Evolutionary conservation across 2,113 vertebrate species (phyloP).

Genomic region (Anoura caudifer): DNA sequence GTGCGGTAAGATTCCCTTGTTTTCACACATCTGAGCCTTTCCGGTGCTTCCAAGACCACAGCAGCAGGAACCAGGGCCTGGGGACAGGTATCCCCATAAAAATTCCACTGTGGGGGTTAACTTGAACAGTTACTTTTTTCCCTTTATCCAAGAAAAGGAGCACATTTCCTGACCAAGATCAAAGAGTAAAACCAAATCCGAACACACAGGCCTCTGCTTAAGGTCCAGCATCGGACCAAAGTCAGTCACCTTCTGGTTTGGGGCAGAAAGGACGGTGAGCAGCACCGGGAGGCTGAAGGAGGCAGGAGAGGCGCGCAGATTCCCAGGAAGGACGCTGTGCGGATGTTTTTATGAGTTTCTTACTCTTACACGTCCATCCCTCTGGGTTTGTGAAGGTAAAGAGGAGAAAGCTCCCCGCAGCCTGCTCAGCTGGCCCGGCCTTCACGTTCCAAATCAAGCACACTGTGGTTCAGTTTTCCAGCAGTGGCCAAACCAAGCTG

Average conservation of each 20-base stretch:
- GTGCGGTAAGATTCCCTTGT: not conserved
- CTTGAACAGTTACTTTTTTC: not conserved
- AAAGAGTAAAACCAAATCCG: not conserved
- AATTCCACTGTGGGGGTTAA: not conserved
- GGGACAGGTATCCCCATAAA: not conserved
- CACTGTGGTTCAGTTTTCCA: not conserved
- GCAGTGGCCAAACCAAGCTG: not conserved
- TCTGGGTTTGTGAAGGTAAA: not conserved
- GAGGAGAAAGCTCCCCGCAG: not conserved
- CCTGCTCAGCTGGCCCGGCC: not conserved
- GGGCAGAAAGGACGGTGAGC: not conserved
- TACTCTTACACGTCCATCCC: rapidly evolving
- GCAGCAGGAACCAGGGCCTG: not conserved
- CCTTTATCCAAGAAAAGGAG: not conserved
- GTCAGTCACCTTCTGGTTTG: not conserved
- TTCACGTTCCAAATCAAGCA: not conserved
- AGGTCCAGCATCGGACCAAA: not conserved
- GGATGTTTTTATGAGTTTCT: not conserved
- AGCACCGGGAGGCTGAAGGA: no score
- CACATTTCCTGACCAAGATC: not conserved
- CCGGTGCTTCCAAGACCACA: not conserved
- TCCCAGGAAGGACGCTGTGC: not conserved
- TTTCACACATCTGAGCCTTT: not conserved
- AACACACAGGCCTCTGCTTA: not conserved
- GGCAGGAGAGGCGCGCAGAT: rapidly evolving